phyloP scores from a whole-genome alignment of 2,888 invertebrate genomes.

The Ischnura elegans region DNA sequence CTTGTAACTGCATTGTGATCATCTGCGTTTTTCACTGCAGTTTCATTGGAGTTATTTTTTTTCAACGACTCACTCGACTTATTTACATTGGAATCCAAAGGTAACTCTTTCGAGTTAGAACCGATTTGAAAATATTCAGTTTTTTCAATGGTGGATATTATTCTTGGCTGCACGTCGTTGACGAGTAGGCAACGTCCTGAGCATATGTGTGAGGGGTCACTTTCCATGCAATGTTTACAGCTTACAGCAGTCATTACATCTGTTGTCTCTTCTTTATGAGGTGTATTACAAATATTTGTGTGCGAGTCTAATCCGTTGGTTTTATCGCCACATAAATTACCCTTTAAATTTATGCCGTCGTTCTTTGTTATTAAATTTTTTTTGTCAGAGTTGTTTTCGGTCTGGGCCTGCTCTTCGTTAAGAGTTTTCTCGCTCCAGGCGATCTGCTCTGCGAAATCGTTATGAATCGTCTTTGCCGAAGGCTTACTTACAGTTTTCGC shows the following conservation, averaged over 20 bases:
- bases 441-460: background rate
- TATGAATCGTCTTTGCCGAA: background rate
- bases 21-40: background rate
- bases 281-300: background rate
- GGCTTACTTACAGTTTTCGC: background rate
- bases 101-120: background rate
- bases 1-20: background rate
- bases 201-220: background rate
- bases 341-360: too few relatives aligned
- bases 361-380: background rate
- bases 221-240: background rate
- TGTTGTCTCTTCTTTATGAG: background rate
- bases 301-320: too few relatives aligned
- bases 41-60: background rate
- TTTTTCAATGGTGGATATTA: background rate
- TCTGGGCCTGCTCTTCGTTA: background rate
- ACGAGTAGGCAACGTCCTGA: too few relatives aligned
- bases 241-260: background rate
- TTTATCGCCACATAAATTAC: background rate
- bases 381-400: background rate
- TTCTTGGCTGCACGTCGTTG: background rate
- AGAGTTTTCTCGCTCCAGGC: background rate
- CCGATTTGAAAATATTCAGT: background rate
- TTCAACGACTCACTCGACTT: background rate
- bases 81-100: background rate